These are phyloP conservation scores for Peromyscus nudipes DNA, from an alignment of 2,797 vertebrate species.

Conservation along the genomic window DNA sequence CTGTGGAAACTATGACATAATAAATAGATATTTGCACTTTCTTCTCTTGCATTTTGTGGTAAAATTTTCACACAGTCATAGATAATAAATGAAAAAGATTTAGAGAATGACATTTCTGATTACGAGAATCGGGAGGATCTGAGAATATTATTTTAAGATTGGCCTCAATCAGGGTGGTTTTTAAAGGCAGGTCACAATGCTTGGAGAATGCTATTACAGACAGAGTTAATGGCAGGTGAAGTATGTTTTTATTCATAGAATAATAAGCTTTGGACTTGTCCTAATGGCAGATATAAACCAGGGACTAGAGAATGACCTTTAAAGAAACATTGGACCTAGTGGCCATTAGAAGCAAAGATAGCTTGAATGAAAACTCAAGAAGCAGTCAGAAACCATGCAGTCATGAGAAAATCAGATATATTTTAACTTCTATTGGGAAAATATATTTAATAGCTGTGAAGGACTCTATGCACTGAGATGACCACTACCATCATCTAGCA, in stretches of 20 bases:
- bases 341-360: neutral
- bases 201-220: neutral
- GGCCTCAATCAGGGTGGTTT: neutral
- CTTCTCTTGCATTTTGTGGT: neutral
- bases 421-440: neutral
- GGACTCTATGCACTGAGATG: neutral
- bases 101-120: neutral
- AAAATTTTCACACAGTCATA: neutral
- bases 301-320: neutral
- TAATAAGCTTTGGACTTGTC: neutral
- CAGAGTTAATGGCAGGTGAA: neutral
- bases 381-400: neutral
- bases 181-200: neutral
- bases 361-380: neutral
- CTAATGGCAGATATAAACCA: neutral
- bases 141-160: neutral
- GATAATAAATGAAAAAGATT: neutral
- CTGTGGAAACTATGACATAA: neutral
- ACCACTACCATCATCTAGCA: neutral
- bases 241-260: neutral
- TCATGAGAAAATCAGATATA: neutral
- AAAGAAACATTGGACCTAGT: neutral
- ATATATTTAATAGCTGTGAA: neutral
- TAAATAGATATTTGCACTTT: neutral
- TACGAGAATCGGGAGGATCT: neutral